Conservation (phyloP, 2,113 vertebrate species). For the Ptyas mucosa region DNA sequence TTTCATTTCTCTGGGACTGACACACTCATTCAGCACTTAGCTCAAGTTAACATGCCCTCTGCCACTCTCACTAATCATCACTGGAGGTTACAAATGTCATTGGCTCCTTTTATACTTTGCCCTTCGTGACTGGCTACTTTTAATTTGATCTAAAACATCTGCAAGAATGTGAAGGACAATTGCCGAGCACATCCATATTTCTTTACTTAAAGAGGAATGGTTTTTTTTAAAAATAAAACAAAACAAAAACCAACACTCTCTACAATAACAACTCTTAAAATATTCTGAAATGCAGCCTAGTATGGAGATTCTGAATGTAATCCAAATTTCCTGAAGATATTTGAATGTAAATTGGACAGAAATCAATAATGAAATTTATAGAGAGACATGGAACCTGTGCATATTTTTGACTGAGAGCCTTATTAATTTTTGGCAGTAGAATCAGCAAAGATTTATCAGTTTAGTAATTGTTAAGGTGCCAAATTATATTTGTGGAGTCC, state of each 20-base stretch:
- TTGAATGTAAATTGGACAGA: conserved; percentile 16
- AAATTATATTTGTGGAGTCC: background rate
- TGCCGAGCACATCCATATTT: conserved; percentile 15
- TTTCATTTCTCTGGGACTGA: background rate
- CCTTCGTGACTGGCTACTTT: conserved; percentile 27
- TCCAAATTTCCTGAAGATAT: background rate
- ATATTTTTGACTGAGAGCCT: background rate
- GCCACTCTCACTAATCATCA: conserved; percentile 25
- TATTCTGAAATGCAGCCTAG: background rate
- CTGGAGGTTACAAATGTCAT: conserved; percentile 10
- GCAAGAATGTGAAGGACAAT: conserved; percentile 21
- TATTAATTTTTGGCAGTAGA: background rate
- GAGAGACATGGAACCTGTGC: background rate
- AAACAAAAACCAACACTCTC: too few relatives aligned
- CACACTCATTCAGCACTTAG: background rate
- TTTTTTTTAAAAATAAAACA: background rate
- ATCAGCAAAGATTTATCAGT: background rate
- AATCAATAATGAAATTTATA: background rate
- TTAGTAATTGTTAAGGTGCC: background rate
- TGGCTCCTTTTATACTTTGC: conserved; percentile 13
- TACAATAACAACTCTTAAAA: background rate
- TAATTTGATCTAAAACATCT: conserved; percentile 30
- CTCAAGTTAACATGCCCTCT: conserved; percentile 25
- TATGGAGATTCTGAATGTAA: background rate
- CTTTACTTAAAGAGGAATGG: background rate